phyloP scores from a whole-genome alignment of 2,797 vertebrate species.

The Morus bassanus region DNA sequence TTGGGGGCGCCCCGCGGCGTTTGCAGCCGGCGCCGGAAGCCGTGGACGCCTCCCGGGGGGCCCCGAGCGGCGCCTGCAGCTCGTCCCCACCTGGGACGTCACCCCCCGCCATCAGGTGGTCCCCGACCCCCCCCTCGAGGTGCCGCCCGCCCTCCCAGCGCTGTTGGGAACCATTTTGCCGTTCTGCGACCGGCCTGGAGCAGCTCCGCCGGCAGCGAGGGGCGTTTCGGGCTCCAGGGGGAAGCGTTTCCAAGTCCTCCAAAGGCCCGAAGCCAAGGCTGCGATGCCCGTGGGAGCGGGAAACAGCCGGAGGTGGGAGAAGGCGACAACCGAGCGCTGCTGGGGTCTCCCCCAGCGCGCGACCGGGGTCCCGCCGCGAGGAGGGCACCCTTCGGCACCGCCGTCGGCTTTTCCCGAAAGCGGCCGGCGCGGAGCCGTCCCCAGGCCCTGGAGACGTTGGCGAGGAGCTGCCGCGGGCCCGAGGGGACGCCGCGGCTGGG shows the following conservation, averaged over 20 bases:
- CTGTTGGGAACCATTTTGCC: accelerated
- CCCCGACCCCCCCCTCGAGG: no score
- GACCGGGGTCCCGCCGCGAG: no score
- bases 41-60: no score
- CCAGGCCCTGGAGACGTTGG: no score
- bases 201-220: accelerated
- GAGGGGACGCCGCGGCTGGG: no score
- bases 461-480: no score
- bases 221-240: neutral
- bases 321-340: neutral
- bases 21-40: neutral
- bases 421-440: accelerated
- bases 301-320: neutral
- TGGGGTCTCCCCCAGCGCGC: no score
- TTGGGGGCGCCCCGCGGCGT: neutral
- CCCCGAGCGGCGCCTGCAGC: neutral
- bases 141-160: neutral
- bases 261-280: neutral
- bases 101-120: no score
- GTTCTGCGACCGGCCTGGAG: neutral
- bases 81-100: no score
- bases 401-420: neutral
- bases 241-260: neutral
- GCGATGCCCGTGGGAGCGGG: neutral
- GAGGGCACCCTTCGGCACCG: no score